Evolutionary conservation across 2,888 invertebrate genomes (phyloP).

Genomic region (Girardia tigrina): DNA sequence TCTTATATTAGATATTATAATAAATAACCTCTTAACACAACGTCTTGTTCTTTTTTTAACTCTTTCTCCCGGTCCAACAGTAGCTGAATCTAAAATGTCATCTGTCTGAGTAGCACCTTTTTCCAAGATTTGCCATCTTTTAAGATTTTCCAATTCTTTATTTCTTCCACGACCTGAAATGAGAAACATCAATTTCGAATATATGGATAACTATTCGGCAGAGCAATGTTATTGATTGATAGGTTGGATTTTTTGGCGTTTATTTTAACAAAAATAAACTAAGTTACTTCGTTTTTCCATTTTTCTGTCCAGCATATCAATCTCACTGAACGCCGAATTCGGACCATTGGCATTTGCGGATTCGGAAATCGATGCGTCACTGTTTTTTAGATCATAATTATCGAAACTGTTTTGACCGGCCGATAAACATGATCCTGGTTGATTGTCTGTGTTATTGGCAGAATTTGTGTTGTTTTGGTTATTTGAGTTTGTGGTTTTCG

Average conservation of each 20-base stretch:
- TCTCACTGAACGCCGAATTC: not conserved
- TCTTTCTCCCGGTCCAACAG: not conserved
- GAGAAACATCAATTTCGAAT: too few relatives aligned
- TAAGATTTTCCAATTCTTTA: constrained; percentile 13
- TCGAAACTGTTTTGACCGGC: constrained; percentile 5
- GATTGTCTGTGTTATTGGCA: constrained; percentile 1
- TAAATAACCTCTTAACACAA: not conserved
- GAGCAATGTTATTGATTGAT: too few relatives aligned
- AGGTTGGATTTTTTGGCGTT: too few relatives aligned
- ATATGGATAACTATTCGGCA: too few relatives aligned
- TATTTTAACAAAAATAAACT: too few relatives aligned
- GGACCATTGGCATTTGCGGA: not conserved
- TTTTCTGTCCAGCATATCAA: not conserved
- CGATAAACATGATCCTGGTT: not conserved
- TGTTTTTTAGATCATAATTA: constrained; percentile 10
- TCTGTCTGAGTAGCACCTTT: not conserved
- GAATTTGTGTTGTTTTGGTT: not conserved
- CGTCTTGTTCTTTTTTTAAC: constrained; percentile 15
- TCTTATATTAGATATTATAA: too few relatives aligned
- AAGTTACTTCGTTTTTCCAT: not conserved
- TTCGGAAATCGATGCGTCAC: not conserved
- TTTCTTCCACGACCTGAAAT: constrained; percentile 10
- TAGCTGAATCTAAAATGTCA: constrained; percentile 2
- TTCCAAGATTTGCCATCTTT: not conserved
- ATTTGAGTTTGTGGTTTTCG: not conserved